Conservation (phyloP, 2,888 invertebrate genomes). For the Onthophagus sagittarius region DNA sequence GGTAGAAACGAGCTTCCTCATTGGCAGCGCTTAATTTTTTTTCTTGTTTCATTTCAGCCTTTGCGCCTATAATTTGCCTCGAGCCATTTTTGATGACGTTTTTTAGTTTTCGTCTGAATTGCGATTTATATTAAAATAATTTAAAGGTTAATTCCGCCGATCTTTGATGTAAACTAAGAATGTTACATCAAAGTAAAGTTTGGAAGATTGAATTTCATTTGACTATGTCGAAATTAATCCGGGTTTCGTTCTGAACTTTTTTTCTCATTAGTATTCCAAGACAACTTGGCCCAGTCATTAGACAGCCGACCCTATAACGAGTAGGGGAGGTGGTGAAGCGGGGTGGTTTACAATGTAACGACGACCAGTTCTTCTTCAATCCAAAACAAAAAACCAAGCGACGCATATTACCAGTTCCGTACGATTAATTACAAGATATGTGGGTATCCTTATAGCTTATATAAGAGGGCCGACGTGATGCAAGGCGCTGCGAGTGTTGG, state of each 20-base stretch:
- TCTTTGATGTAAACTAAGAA: not conserved
- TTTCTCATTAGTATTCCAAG: not conserved
- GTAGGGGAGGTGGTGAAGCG: not conserved
- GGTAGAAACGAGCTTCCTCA: not conserved
- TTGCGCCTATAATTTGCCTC: not conserved
- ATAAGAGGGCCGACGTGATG: constrained; percentile 27
- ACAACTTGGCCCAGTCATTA: not conserved
- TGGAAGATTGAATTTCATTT: not conserved
- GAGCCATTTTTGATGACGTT: not conserved
- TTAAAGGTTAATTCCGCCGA: not conserved
- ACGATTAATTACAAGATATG: constrained; percentile 32
- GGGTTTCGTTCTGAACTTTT: not conserved
- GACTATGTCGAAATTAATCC: not conserved
- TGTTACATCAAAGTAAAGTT: too few species aligned
- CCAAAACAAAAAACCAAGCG: constrained; percentile 20
- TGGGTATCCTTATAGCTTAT: constrained; percentile 27
- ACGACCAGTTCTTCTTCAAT: constrained; percentile 2
- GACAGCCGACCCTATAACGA: not conserved
- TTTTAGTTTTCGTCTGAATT: not conserved
- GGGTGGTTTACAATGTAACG: not conserved
- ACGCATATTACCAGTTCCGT: constrained; percentile 27
- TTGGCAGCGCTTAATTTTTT: not conserved
- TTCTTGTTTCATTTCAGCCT: not conserved
- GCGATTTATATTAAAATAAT: not conserved
- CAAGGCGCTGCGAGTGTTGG: constrained; percentile 19